phyloP scores from a whole-genome alignment of 2,797 vertebrate genomes.

The Dallia pectoralis region DNA sequence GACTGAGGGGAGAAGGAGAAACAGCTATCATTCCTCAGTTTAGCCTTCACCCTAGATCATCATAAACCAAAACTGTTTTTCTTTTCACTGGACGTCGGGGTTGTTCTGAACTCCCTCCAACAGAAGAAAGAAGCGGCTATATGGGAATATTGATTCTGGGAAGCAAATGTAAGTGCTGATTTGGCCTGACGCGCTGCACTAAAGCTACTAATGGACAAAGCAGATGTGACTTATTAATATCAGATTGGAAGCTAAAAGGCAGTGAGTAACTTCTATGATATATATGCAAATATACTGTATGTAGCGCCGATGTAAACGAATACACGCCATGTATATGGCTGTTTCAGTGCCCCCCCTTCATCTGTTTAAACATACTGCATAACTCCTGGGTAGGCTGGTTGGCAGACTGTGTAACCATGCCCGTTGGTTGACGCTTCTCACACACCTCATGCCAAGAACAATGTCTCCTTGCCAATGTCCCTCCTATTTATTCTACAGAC shows the following conservation, averaged over 20 bases:
- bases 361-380: constrained; percentile 43
- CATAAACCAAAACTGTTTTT: constrained; percentile 40
- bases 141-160: constrained; percentile 72
- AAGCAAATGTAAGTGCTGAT: constrained; percentile 51
- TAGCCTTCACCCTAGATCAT: constrained; percentile 42
- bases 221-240: constrained; percentile 55
- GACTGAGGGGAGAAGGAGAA: constrained; percentile 45
- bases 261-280: constrained; percentile 44
- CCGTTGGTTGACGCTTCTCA: too few species aligned
- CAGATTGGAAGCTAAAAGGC: constrained; percentile 44
- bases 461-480: constrained; percentile 48
- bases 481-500: constrained; percentile 20
- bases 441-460: constrained; percentile 21
- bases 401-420: not conserved
- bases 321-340: constrained; percentile 56
- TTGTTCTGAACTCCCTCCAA: constrained; percentile 62
- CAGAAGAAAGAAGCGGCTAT: constrained; percentile 65
- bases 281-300: not conserved
- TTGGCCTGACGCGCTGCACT: constrained; percentile 48
- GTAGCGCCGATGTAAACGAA: constrained; percentile 3
- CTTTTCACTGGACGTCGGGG: constrained; percentile 60
- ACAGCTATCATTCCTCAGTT: constrained; percentile 38
- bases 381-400: constrained; percentile 48
- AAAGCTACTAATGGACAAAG: constrained; percentile 40
- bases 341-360: constrained; percentile 57